A percentile compares a stretch with the other conserved stretches of the same genome.
Evolutionary conservation across 2,113 vertebrate genomes (phyloP).

Genomic region (Ornithorhynchus anatinus): DNA sequence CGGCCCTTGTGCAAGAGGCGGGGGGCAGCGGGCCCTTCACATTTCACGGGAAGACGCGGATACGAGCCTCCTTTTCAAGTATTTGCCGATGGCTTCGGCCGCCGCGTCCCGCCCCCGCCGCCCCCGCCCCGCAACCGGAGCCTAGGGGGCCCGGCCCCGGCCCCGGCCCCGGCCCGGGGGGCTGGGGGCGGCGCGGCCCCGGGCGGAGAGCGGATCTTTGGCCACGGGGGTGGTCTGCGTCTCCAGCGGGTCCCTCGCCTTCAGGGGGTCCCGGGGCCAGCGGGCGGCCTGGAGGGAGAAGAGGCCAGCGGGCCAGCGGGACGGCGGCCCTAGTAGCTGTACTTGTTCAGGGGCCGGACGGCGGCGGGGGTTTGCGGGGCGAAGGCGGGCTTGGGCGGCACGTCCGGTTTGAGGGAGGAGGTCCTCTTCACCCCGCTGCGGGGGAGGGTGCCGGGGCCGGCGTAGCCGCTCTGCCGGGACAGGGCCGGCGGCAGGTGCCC

Average conservation of each 20-base stretch:
- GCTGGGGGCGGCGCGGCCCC: conserved; percentile 74
- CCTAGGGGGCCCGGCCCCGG: too few species aligned
- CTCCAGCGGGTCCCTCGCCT: conserved; percentile 70
- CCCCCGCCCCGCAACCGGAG: too few species aligned
- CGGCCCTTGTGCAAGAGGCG: conserved; percentile 84
- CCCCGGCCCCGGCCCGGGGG: too few species aligned
- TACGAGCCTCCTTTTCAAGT: conserved; percentile 96
- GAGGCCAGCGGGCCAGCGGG: too few species aligned
- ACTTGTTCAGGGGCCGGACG: conserved; percentile 95
- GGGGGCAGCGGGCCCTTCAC: conserved; percentile 89
- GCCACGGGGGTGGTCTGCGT: conserved; percentile 79
- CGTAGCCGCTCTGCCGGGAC: conserved; percentile 94
- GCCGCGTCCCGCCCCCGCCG: too few species aligned
- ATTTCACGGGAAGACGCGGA: conserved; percentile 95
- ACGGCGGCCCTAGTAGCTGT: conserved; percentile 92
- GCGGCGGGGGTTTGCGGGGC: conserved; percentile 89
- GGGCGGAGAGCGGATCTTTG: conserved; percentile 86
- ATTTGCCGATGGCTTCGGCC: conserved; percentile 77
- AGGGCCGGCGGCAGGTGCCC: conserved; percentile 88
- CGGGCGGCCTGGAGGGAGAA: too few species aligned
- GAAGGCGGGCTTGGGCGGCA: conserved; percentile 97
- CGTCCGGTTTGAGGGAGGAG: conserved; percentile 94
- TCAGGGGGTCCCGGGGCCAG: conserved; percentile 49
- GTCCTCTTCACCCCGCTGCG: conserved; percentile 95
- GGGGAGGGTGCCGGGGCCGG: conserved; percentile 91